phyloP scores from a whole-genome alignment of 2,888 invertebrate species.

The Megalurothrips usitatus region DNA sequence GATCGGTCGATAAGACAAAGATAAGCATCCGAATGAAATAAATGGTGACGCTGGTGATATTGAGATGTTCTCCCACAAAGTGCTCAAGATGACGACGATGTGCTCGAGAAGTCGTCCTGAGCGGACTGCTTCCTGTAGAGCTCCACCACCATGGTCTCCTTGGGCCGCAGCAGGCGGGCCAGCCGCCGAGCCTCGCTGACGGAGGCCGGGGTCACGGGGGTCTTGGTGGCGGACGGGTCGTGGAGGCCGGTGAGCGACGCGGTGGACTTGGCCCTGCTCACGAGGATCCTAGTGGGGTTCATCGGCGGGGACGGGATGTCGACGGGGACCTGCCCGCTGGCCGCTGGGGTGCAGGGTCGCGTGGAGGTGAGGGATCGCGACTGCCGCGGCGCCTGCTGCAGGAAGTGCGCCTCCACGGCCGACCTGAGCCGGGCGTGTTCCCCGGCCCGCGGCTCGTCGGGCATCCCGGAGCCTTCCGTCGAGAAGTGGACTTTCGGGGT shows the following conservation, averaged over 20 bases:
- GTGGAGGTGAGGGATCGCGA: neutral
- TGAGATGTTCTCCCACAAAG: neutral
- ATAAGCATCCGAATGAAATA: neutral
- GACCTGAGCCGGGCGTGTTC: neutral
- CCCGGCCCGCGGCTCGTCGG: neutral
- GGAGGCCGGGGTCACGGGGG: neutral
- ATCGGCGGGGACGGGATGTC: neutral
- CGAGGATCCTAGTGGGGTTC: slow-evolving; percentile 9
- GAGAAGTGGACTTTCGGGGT: slow-evolving; percentile 7
- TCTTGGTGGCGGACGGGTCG: neutral
- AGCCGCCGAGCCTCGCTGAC: neutral
- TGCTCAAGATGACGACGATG: neutral
- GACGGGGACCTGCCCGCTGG: neutral
- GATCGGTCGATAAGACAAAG: neutral
- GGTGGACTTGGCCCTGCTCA: slow-evolving; percentile 22
- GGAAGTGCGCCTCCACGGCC: neutral
- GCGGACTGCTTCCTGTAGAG: neutral
- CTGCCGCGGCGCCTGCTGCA: neutral
- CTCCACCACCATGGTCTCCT: neutral
- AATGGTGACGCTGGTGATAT: neutral
- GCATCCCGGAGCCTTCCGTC: neutral
- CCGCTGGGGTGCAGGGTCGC: neutral
- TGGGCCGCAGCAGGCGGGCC: neutral
- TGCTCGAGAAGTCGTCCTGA: neutral
- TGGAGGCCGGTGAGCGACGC: neutral